Evolutionary conservation across 2,888 invertebrate species (phyloP).

Genomic region (Protonemura montana): DNA sequence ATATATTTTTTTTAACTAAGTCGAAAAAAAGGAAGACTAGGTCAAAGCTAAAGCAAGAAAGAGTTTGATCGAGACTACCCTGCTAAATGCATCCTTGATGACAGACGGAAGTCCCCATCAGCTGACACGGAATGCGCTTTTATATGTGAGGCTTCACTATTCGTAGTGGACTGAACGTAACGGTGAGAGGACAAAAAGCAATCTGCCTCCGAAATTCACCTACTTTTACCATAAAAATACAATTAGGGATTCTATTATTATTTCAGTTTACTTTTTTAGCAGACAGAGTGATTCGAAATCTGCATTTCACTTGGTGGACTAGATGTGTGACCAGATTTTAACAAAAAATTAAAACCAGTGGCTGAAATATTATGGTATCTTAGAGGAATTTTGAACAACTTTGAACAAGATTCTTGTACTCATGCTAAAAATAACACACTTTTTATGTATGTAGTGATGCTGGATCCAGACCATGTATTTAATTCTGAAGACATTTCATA

Average conservation of each 20-base stretch:
- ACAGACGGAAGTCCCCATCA: not conserved
- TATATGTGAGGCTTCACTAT: not conserved
- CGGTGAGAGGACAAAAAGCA: not conserved
- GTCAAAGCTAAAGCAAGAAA: too few relatives aligned
- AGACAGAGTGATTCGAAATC: not conserved
- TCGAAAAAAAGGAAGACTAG: too few relatives aligned
- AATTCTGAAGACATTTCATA: too few relatives aligned
- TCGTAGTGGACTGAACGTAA: not conserved
- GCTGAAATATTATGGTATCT: too few relatives aligned
- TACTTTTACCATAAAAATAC: not conserved
- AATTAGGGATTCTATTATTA: not conserved
- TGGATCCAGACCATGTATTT: too few relatives aligned
- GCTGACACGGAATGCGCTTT: not conserved
- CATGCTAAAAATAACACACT: too few relatives aligned
- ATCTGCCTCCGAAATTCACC: not conserved
- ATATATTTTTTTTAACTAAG: too few relatives aligned
- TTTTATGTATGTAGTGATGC: too few relatives aligned
- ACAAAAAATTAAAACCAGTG: not conserved
- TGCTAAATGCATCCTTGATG: too few relatives aligned
- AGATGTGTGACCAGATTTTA: not conserved
- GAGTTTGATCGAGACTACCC: too few relatives aligned
- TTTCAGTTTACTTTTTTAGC: not conserved
- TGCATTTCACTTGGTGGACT: not conserved
- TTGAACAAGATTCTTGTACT: too few relatives aligned
- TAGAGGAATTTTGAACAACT: too few relatives aligned